Evolutionary conservation across 2,888 invertebrate species (phyloP), one percentile per base, ranked within the genome.

Genomic region (Autographa pulchrina): DNA sequence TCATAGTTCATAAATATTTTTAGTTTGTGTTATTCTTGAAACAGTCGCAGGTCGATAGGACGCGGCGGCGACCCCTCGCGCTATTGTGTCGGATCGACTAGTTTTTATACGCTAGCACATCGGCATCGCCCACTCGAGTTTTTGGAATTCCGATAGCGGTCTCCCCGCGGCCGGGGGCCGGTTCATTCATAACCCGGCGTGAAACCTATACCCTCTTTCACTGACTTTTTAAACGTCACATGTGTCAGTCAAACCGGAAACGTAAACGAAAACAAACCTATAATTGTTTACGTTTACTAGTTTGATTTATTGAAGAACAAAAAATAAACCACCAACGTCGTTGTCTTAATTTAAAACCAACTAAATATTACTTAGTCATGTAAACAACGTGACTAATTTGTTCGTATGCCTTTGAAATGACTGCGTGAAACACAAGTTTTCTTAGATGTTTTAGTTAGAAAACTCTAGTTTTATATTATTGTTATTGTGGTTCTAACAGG

Each of bases 121-220:
- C 87, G 88, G 81, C 91, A 88, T 92, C 92, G 91, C 93, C 93
- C 93, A 93, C 93, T 93, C 91, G 89, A 92, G 92, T 93, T 94
- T 94, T 96, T 94, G 94, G 93, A 95, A 96, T 96, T 95, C 95
- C 88, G 70, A 85, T 81, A 76, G 80, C 82, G 78, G 79, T 75
- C 83, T 77, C 71, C 80, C 79, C 80, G 69, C 82, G 66, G 70
- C 73, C 83, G 70, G 90, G 92, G 91, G 93, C 93, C 87, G 85
- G 90, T 94, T 92, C 95, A 96, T 96, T 96, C 95, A 96, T 94
- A 93, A 93, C 93, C 77, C 92, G 88, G 88, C 92, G 90, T 91
- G 92, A 90, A 90, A 89, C 90, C 91, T 84, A 76, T 87, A 81
- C 81, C 84, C 80, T 86, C 84, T 82, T 85, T 84, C 81, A 83